Conservation (phyloP, 2,888 invertebrate species). For the Griposia aprilina region DNA sequence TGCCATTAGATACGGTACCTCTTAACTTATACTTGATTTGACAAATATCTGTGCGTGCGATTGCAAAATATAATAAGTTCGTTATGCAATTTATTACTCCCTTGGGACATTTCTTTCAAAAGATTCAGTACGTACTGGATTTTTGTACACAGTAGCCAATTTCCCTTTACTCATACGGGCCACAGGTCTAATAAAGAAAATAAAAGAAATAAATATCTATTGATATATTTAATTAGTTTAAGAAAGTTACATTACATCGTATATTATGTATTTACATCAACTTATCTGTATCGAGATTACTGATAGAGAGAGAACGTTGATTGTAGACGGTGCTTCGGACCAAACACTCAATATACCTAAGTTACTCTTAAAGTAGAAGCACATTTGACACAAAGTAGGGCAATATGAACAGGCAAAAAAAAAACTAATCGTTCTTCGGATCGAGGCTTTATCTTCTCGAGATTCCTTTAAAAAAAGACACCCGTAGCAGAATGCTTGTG, state of each 20-base stretch:
- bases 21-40: background rate
- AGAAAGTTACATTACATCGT: constrained; percentile 79
- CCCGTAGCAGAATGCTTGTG: background rate
- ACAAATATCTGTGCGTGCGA: background rate
- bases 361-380: constrained; percentile 38
- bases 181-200: constrained; percentile 55
- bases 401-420: constrained; percentile 11
- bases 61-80: background rate
- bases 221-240: constrained; percentile 83
- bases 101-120: background rate
- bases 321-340: constrained; percentile 52
- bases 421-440: background rate
- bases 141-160: background rate
- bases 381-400: constrained; percentile 39
- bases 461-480: background rate
- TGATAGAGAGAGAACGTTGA: constrained; percentile 58
- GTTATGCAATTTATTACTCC: background rate
- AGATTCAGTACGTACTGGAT: background rate
- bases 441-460: background rate
- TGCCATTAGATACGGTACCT: background rate
- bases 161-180: too few relatives aligned
- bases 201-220: constrained; percentile 79
- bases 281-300: constrained; percentile 71
- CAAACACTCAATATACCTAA: constrained; percentile 58
- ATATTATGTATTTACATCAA: constrained; percentile 85